phyloP scores from a whole-genome alignment of 2,113 vertebrate species.

The Bufo gargarizans region DNA sequence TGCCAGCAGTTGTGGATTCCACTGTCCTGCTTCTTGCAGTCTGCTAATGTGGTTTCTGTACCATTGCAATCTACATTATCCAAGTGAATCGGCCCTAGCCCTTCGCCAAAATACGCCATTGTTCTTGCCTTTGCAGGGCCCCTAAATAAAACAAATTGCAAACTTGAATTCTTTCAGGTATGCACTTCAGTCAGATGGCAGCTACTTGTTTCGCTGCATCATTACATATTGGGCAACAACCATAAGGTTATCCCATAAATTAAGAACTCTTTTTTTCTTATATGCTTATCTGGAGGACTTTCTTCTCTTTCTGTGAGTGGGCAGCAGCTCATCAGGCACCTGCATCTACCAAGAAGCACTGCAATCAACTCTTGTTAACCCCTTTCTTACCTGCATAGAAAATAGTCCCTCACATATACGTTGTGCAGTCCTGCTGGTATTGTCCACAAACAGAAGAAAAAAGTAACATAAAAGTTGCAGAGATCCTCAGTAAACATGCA shows the following conservation, averaged over 20 bases:
- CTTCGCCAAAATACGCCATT: constrained; percentile 80
- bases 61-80: constrained; percentile 85
- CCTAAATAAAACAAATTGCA: constrained; percentile 67
- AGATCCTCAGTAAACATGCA: not conserved
- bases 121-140: constrained; percentile 78
- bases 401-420: no score
- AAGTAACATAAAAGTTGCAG: not conserved
- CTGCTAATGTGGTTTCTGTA: constrained; percentile 73
- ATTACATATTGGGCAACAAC: not conserved
- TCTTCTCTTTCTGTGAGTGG: no score
- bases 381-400: no score
- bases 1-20: constrained; percentile 78
- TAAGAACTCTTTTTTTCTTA: no score
- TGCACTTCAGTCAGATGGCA: not conserved
- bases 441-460: not conserved
- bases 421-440: not conserved
- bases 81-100: constrained; percentile 82
- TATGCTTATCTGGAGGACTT: no score
- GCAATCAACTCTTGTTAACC: no score
- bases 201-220: no score
- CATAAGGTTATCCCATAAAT: not conserved
- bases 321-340: no score
- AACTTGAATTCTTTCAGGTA: not conserved
- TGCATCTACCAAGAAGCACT: no score
- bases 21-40: constrained; percentile 77